These are phyloP conservation scores for Lagria hirta DNA, from an alignment of 2,888 invertebrate genomes.

Conservation along the genomic window DNA sequence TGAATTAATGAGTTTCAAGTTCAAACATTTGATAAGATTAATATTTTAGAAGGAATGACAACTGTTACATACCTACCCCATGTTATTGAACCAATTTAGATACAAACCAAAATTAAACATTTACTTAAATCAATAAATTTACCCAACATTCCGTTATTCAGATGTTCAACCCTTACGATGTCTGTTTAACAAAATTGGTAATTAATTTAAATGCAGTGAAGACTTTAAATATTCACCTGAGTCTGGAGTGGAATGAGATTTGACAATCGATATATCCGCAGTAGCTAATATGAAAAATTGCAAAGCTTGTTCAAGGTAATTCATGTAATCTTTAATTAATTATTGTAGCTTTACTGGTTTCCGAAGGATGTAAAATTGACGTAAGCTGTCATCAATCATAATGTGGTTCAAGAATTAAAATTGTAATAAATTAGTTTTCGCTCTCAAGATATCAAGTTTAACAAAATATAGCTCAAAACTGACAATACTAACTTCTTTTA, in stretches of 20 bases:
- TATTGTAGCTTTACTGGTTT: conserved; percentile 8
- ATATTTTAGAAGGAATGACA: too few relatives aligned
- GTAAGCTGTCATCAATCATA: conserved; percentile 15
- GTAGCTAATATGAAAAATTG: conserved; percentile 7
- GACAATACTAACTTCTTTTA: too few relatives aligned
- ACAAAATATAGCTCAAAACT: too few relatives aligned
- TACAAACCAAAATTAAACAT: background rate
- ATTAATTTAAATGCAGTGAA: conserved; percentile 7
- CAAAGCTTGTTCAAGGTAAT: conserved; percentile 5
- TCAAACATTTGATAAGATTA: too few relatives aligned
- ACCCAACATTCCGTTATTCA: background rate
- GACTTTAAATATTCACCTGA: conserved; percentile 10
- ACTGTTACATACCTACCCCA: too few relatives aligned
- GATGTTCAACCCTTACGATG: background rate
- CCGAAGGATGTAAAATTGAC: conserved; percentile 15
- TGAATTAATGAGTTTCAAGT: too few relatives aligned
- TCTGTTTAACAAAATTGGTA: conserved; percentile 3
- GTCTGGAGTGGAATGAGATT: background rate
- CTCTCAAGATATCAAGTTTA: too few relatives aligned
- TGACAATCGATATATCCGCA: conserved; percentile 7
- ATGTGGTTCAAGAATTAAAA: too few relatives aligned
- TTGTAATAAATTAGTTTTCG: too few relatives aligned
- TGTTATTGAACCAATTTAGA: too few relatives aligned
- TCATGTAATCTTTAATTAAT: conserved; percentile 12
- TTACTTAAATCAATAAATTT: background rate